Conservation (phyloP, 2,888 invertebrate species). For the Caenorhabditis parvicauda region DNA sequence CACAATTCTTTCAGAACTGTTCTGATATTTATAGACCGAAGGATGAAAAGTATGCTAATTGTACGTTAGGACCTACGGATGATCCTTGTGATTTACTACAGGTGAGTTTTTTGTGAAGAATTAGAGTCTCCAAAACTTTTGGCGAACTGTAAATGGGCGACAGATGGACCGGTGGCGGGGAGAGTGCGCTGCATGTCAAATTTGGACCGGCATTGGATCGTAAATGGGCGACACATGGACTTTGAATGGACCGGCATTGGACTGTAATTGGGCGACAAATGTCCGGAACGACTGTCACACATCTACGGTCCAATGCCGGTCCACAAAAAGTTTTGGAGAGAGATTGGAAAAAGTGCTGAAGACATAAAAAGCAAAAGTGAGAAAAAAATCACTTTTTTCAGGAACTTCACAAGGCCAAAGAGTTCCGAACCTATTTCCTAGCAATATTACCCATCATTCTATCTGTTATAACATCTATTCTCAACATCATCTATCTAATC, state of each 20-base stretch:
- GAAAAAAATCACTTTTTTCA: constrained; percentile 9
- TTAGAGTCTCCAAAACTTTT: no score
- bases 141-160: no score
- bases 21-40: constrained; percentile 21
- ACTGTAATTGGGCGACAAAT: no score
- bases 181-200: not conserved
- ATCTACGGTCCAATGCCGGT: no score
- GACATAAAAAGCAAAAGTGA: not conserved
- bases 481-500: constrained; percentile 46
- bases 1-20: constrained; percentile 16
- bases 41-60: constrained; percentile 34
- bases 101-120: constrained; percentile 8
- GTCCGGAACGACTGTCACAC: no score
- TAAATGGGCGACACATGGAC: no score
- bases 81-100: constrained; percentile 30
- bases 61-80: constrained; percentile 15
- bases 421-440: constrained; percentile 54
- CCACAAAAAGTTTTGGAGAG: no score
- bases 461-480: constrained; percentile 45
- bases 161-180: no score
- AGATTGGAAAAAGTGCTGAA: not conserved
- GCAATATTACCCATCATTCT: constrained; percentile 55
- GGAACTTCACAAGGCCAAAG: constrained; percentile 55
- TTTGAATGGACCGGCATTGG: no score
- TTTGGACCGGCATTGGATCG: not conserved